Evolutionary conservation across 2,797 vertebrate species (phyloP).

Genomic region (Echeneis naucrates): DNA sequence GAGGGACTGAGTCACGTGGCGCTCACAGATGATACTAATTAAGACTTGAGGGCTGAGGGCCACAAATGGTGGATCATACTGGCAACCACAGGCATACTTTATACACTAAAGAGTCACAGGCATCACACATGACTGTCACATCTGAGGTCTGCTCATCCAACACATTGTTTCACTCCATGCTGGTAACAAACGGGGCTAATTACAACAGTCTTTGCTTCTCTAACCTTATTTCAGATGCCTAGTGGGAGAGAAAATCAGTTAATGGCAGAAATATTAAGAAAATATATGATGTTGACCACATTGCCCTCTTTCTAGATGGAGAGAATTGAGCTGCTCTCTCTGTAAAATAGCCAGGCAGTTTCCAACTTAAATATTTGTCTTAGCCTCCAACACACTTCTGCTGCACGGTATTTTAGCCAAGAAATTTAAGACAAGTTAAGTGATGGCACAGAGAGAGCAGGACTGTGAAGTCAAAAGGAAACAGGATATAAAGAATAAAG

Average conservation of each 20-base stretch:
- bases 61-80: constrained; percentile 65
- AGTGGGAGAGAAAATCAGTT: constrained; percentile 20
- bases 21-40: constrained; percentile 79
- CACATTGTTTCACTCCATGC: constrained; percentile 24
- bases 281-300: constrained; percentile 34
- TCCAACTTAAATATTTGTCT: constrained; percentile 80
- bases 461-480: constrained; percentile 39
- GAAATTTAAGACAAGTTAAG: constrained; percentile 66
- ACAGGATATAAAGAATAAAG: constrained; percentile 31
- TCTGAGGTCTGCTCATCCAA: constrained; percentile 27
- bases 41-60: constrained; percentile 67
- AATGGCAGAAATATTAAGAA: constrained; percentile 44
- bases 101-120: constrained; percentile 72
- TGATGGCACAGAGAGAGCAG: constrained; percentile 52
- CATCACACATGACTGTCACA: constrained; percentile 72
- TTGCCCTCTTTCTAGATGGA: constrained; percentile 30
- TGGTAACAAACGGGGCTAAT: constrained; percentile 42
- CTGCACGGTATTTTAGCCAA: constrained; percentile 44
- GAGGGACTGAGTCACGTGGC: constrained; percentile 50
- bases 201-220: constrained; percentile 40
- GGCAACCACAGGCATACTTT: constrained; percentile 72
- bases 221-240: constrained; percentile 34
- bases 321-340: constrained; percentile 47
- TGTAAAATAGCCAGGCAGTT: constrained; percentile 51
- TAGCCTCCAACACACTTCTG: constrained; percentile 68